Evolutionary conservation across 2,113 vertebrate species (phyloP).

Genomic region (Mustela lutreola): DNA sequence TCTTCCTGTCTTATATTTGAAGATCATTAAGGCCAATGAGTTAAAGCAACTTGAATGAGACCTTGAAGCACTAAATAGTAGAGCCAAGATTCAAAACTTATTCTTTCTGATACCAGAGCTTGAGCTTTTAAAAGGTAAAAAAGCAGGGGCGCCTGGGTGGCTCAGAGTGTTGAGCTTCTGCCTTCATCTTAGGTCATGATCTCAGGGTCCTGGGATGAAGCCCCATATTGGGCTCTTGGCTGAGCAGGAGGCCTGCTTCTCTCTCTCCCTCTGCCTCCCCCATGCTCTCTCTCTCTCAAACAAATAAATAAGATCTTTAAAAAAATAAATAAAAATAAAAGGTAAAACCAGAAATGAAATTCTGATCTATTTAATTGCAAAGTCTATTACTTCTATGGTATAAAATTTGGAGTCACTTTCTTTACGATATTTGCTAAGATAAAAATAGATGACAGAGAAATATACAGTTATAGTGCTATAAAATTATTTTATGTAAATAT

Average conservation of each 20-base stretch:
- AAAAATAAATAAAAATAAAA: neutral
- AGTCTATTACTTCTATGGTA: neutral
- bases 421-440: neutral
- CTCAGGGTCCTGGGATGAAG: neutral
- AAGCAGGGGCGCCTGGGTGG: neutral
- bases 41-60: constrained; percentile 2
- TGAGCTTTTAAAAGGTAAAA: neutral
- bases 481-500: neutral
- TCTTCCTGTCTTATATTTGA: neutral
- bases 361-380: neutral
- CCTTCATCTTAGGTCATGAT: neutral
- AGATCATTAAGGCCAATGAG: neutral
- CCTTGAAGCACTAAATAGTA: neutral
- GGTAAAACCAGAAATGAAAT: neutral
- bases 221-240: neutral
- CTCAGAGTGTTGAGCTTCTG: neutral
- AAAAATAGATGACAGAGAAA: neutral
- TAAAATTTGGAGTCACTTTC: neutral
- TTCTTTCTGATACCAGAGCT: neutral
- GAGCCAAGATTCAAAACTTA: neutral
- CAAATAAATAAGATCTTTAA: neutral
- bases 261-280: neutral
- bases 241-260: neutral
- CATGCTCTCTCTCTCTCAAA: neutral
- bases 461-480: neutral